These are phyloP conservation scores for Tetropium fuscum DNA, from an alignment of 2,888 invertebrate species.

Conservation along the genomic window DNA sequence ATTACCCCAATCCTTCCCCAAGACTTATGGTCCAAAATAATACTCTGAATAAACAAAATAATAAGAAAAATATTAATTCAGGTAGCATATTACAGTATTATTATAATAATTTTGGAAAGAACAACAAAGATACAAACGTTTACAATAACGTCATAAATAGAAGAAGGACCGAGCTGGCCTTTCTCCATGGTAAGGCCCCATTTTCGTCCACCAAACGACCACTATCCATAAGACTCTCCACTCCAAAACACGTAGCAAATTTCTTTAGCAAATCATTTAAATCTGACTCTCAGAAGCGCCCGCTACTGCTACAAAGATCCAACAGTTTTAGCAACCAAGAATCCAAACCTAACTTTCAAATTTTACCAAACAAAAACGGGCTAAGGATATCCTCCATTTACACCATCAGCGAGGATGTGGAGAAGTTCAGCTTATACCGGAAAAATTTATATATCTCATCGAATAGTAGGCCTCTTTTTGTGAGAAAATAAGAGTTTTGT, in stretches of 20 bases:
- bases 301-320: slow-evolving; percentile 59
- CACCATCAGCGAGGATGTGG: slow-evolving; percentile 64
- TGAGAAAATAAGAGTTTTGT: slow-evolving; percentile 59
- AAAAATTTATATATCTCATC: slow-evolving; percentile 65
- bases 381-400: slow-evolving; percentile 69
- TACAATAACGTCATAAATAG: slow-evolving; percentile 61
- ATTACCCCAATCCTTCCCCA: slow-evolving; percentile 57
- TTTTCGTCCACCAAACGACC: slow-evolving; percentile 69
- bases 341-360: slow-evolving; percentile 45
- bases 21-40: slow-evolving; percentile 46
- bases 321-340: slow-evolving; percentile 44
- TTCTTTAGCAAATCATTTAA: slow-evolving; percentile 63
- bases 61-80: slow-evolving; percentile 56
- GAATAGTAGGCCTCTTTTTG: slow-evolving; percentile 66
- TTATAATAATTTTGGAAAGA: slow-evolving; percentile 63
- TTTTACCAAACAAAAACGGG: slow-evolving; percentile 63
- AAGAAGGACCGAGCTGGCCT: slow-evolving; percentile 56
- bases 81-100: slow-evolving; percentile 63
- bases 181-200: slow-evolving; percentile 66
- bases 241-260: slow-evolving; percentile 63
- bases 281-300: slow-evolving; percentile 66
- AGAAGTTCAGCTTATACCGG: slow-evolving; percentile 62
- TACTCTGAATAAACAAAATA: slow-evolving; percentile 51
- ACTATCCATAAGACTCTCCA: slow-evolving; percentile 64
- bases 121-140: slow-evolving; percentile 62